A percentile compares a stretch with the other conserved stretches of the same genome.
phyloP scores from a whole-genome alignment of 2,888 invertebrate genomes.

The Tinea semifulvella region DNA sequence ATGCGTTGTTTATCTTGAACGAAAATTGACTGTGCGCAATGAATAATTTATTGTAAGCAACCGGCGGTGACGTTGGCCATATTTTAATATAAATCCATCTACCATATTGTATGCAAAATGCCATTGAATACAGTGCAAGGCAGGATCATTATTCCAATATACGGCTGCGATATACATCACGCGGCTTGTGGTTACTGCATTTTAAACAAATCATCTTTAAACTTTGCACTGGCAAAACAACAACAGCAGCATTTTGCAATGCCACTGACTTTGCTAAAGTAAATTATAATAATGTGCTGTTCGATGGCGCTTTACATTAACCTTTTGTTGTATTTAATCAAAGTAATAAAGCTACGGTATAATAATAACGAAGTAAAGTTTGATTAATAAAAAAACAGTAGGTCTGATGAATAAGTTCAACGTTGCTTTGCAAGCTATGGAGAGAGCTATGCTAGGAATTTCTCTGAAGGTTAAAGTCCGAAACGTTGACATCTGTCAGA shows the following conservation, averaged over 20 bases:
- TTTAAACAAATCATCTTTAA: conserved; percentile 66
- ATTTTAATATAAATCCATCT: conserved; percentile 67
- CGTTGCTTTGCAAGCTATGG: too few relatives aligned
- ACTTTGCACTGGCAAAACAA: conserved; percentile 21
- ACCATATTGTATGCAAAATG: conserved; percentile 67
- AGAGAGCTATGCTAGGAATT: too few relatives aligned
- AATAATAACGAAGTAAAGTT: too few relatives aligned
- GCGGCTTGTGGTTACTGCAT: conserved; percentile 46
- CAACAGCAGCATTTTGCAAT: not conserved
- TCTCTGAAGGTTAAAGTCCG: too few relatives aligned
- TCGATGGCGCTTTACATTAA: conserved; percentile 2
- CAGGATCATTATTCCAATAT: conserved; percentile 64
- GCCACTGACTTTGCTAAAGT: not conserved
- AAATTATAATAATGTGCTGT: conserved; percentile 10
- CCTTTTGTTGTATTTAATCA: conserved; percentile 4
- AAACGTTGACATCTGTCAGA: too few relatives aligned
- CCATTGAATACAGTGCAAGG: conserved; percentile 63
- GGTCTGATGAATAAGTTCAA: too few relatives aligned
- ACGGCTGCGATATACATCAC: conserved; percentile 62
- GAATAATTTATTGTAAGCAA: conserved; percentile 64
- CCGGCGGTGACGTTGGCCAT: conserved; percentile 61
- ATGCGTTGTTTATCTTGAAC: conserved; percentile 47
- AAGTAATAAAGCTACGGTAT: not conserved
- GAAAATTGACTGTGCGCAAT: conserved; percentile 62
- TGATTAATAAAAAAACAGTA: too few relatives aligned